Percentiles rank a stretch among this genome's conserved stretches.
Evolutionary conservation across 2,888 invertebrate genomes (phyloP).

Genomic region (Pammene aurita): DNA sequence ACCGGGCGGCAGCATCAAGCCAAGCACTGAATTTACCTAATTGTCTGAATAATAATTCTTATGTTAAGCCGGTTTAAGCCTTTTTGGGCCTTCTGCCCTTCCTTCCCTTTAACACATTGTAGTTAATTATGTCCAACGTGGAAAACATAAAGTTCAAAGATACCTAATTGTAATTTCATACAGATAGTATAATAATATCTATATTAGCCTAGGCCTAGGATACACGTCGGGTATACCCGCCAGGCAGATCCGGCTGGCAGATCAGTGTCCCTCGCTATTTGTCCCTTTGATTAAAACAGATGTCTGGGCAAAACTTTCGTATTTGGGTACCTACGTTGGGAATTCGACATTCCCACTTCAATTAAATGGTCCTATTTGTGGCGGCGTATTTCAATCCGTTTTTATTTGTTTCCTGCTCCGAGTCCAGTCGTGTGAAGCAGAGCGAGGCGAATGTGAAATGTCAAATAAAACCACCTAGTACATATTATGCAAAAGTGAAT

Average conservation of each 20-base stretch:
- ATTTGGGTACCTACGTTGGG: not conserved
- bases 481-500: not conserved
- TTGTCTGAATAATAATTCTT: too few species aligned
- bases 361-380: constrained; percentile 21
- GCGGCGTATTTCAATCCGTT: constrained; percentile 1
- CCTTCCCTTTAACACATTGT: not conserved
- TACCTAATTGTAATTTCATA: too few species aligned
- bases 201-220: too few species aligned
- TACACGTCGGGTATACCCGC: too few species aligned
- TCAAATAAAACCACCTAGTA: not conserved
- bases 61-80: too few species aligned
- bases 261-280: not conserved
- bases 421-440: not conserved
- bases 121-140: not conserved
- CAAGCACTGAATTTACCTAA: too few species aligned
- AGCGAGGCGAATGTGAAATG: not conserved
- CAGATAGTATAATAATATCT: too few species aligned
- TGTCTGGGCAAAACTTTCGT: constrained; percentile 16
- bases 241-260: too few species aligned
- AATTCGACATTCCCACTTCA: constrained; percentile 18
- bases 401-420: constrained; percentile 17
- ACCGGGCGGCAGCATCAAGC: too few species aligned
- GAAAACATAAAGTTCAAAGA: not conserved
- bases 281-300: not conserved
- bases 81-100: too few species aligned